Evolutionary conservation across 2,888 invertebrate species (phyloP).

Genomic region (Steromphala cineraria): DNA sequence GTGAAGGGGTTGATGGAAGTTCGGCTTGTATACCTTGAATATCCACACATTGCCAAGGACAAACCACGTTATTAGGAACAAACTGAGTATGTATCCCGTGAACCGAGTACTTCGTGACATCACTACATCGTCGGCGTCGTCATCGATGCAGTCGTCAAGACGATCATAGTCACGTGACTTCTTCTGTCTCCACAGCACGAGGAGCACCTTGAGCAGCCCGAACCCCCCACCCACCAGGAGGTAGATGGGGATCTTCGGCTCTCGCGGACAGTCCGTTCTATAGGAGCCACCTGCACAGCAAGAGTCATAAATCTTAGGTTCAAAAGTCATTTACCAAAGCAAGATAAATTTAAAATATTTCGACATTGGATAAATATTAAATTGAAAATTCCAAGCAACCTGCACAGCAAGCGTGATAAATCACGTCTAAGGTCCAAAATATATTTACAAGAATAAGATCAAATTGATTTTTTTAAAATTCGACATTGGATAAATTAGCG

Average conservation of each 20-base stretch:
- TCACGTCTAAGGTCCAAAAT: too few species aligned
- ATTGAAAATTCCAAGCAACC: too few species aligned
- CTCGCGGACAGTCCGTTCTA: constrained; percentile 85
- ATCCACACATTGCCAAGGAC: constrained; percentile 88
- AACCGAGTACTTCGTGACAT: constrained; percentile 80
- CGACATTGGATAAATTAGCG: too few species aligned
- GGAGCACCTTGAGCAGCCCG: constrained; percentile 80
- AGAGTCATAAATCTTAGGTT: background rate
- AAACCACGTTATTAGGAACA: constrained; percentile 86
- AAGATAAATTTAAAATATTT: too few species aligned
- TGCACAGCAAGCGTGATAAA: too few species aligned
- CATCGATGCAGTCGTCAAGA: constrained; percentile 64
- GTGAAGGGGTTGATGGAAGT: constrained; percentile 83
- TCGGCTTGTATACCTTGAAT: constrained; percentile 86
- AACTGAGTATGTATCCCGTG: constrained; percentile 82
- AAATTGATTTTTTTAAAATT: too few species aligned
- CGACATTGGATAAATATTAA: too few species aligned
- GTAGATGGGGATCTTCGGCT: constrained; percentile 86
- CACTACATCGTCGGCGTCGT: constrained; percentile 80
- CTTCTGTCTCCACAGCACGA: constrained; percentile 82
- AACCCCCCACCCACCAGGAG: constrained; percentile 88
- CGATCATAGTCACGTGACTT: constrained; percentile 78
- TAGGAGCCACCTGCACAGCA: constrained; percentile 84
- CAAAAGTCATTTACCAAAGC: too few species aligned
- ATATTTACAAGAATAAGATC: too few species aligned